phyloP scores from a whole-genome alignment of 2,797 vertebrate genomes.

The Paratrypauchen microcephalus region DNA sequence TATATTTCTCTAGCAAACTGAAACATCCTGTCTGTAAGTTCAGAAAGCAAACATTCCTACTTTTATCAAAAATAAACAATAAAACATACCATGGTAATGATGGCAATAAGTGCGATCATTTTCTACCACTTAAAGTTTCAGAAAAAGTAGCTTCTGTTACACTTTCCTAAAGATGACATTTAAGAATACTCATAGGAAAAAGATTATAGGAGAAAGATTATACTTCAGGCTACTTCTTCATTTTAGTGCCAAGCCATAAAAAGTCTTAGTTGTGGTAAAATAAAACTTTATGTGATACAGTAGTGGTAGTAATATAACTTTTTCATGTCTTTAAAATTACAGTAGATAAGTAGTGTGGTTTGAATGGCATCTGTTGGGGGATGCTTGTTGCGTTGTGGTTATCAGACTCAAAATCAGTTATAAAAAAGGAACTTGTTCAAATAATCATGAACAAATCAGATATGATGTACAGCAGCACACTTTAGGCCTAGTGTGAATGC shows the following conservation, averaged over 20 bases:
- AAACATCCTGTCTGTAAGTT: neutral
- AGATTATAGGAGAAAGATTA: no score
- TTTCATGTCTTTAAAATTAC: neutral
- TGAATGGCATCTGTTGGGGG: neutral
- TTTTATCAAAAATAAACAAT: neutral
- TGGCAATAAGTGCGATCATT: neutral
- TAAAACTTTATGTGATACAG: no score
- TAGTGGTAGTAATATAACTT: neutral
- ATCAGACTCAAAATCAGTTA: neutral
- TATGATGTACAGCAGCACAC: neutral
- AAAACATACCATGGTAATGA: neutral
- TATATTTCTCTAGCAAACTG: conserved; percentile 25
- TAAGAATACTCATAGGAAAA: no score
- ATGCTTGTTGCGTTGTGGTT: neutral
- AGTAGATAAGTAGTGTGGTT: neutral
- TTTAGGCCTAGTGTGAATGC: neutral
- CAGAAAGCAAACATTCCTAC: neutral
- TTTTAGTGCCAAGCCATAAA: no score
- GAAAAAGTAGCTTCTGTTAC: neutral
- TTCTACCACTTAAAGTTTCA: neutral
- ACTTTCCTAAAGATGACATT: no score
- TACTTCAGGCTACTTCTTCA: no score
- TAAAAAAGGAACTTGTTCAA: neutral
- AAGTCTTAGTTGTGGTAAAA: neutral
- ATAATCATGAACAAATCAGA: neutral